A percentile compares a stretch with the other conserved stretches of the same genome.
phyloP scores from a whole-genome alignment of 2,113 vertebrate genomes.

The Psilopogon haemacephalus region DNA sequence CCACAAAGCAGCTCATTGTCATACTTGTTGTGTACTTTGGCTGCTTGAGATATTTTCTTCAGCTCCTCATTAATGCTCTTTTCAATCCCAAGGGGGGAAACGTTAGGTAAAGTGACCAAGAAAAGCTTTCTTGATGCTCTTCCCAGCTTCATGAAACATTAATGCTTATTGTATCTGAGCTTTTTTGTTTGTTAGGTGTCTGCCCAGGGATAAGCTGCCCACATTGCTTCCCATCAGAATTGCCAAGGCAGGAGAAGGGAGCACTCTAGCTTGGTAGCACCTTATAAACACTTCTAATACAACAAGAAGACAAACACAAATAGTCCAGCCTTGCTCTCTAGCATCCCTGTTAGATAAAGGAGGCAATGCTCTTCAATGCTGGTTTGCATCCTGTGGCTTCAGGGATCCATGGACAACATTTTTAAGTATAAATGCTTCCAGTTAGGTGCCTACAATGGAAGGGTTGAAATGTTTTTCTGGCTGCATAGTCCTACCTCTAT shows the following conservation, averaged over 20 bases:
- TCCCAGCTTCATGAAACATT: constrained; percentile 59
- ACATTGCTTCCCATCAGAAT: constrained; percentile 55
- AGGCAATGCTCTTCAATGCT: not conserved
- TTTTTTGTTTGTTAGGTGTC: constrained; percentile 66
- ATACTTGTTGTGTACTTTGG: not conserved
- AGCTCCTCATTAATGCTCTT: constrained; percentile 39
- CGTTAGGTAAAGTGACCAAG: constrained; percentile 59
- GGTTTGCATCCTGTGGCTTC: not conserved
- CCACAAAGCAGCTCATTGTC: constrained; percentile 40
- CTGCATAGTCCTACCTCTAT: not conserved
- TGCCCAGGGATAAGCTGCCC: constrained; percentile 49
- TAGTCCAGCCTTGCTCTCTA: not conserved
- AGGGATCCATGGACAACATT: not conserved
- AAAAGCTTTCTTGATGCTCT: constrained; percentile 56
- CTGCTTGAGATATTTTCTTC: constrained; percentile 49
- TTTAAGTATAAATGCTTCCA: not conserved
- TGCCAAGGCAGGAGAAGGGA: constrained; percentile 7
- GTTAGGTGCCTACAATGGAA: not conserved
- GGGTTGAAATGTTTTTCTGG: not conserved
- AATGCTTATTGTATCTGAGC: constrained; percentile 52
- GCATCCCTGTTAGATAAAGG: not conserved
- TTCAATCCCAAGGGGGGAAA: constrained; percentile 15
- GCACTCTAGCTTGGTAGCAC: not conserved
- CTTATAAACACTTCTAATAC: constrained; percentile 44
- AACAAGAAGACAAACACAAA: not conserved